Base-by-base conservation (phyloP, 1,140 invertebrate species). In the Megalopta genalis region DNA sequence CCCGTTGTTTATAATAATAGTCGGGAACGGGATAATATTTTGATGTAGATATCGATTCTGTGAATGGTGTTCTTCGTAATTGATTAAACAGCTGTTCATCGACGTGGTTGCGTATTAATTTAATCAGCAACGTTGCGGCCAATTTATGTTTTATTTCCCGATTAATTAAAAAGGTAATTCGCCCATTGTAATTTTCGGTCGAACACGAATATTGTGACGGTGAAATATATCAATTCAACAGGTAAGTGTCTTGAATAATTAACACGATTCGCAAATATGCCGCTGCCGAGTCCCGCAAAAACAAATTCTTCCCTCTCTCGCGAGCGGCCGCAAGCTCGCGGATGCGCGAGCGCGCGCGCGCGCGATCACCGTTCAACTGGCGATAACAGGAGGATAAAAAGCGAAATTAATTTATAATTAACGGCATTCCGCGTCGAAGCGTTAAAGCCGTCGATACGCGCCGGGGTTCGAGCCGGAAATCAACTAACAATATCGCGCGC, bases 161-260 rank as follows among this genome's bases (percentile, higher is more conserved):
- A 78, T 78, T 72, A 72, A 78, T 78, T 78, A 78, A 78, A 78
- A 78, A 78, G 76, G 71, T 78, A 78, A 78, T 78, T 78, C 54
- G 49, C 54, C 52, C 52, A 37, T 64, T 72, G 69, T 78, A 72
- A 78, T 78, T 39, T 64, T 54, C 68, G 60, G 12, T 54, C 60
- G 68, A 14, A 49, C 37, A 10, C n/a, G 37, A 62, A 72, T 64
- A 78, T 78, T 32, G 60, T 69, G 60, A 72, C 46, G 65, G 23
- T 37, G 76, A 72, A 72, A 78, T 72, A 70, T 64, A 72, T 72
- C 76, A 64, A 72, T 78, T 78, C 76, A 78, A 78, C 76, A 78
- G 76, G 76, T 78, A 78, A 69, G 71, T 78, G 76, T 78, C 76
- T 78, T 78, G 49, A 72, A 72, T 78, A 78, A 78, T 72, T 78